Evolutionary conservation across 2,113 vertebrate species (phyloP).

Genomic region (Gambusia holbrooki): DNA sequence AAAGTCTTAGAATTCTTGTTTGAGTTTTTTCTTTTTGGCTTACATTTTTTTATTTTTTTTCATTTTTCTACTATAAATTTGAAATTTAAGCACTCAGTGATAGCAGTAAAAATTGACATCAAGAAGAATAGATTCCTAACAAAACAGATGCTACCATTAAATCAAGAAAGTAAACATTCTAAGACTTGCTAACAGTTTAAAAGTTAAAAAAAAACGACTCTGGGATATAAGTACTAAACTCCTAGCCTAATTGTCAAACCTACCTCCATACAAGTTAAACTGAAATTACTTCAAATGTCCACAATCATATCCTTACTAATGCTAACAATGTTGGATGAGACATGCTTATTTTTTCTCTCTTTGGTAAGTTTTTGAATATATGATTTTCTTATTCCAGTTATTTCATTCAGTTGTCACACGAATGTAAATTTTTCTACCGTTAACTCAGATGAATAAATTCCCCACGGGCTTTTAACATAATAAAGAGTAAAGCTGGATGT

Average conservation of each 20-base stretch:
- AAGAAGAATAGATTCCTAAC: neutral
- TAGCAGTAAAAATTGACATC: neutral
- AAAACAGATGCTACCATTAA: neutral
- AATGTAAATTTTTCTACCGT: conserved; percentile 15
- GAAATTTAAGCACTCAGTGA: neutral
- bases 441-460: neutral
- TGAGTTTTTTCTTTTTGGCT: neutral
- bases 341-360: neutral
- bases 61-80: neutral
- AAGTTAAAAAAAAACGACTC: too few species aligned
- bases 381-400: neutral
- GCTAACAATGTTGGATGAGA: neutral
- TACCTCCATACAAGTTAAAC: neutral
- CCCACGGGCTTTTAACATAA: conserved; percentile 1
- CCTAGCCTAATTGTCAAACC: neutral
- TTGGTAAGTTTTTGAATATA: neutral
- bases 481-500: neutral
- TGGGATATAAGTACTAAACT: neutral
- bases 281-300: neutral
- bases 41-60: neutral
- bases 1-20: neutral
- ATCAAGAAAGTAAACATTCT: neutral
- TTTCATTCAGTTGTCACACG: neutral
- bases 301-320: too few species aligned
- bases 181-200: neutral